Conservation (phyloP, 2,113 vertebrate species). For the Clarias gariepinus region DNA sequence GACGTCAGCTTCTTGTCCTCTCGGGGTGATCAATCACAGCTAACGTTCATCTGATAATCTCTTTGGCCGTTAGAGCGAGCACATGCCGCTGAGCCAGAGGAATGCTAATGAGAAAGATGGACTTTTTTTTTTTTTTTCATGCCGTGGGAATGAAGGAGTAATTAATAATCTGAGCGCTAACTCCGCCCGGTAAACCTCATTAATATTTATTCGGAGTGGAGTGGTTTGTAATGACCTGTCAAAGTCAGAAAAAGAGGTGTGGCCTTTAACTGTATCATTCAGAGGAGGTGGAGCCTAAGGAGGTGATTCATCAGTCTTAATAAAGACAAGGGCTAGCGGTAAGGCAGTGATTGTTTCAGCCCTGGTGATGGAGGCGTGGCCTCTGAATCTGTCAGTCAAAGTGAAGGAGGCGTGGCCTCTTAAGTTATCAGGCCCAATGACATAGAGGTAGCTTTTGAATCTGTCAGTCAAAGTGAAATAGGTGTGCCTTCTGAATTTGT, state of each 20-base stretch:
- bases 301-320: not conserved
- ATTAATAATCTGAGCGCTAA: not conserved
- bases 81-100: not conserved
- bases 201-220: not conserved
- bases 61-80: not conserved
- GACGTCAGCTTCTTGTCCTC: not conserved
- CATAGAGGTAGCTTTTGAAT: too few species aligned
- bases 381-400: not conserved
- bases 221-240: not conserved
- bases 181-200: not conserved
- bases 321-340: too few species aligned
- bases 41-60: not conserved
- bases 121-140: not conserved
- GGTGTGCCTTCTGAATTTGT: not conserved
- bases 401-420: not conserved
- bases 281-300: not conserved
- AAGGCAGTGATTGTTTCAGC: not conserved
- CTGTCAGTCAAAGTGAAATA: not conserved
- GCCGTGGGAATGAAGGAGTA: not conserved
- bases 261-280: not conserved
- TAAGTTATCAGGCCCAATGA: not conserved
- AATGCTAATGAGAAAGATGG: constrained; percentile 6
- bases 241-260: not conserved
- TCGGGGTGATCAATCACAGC: not conserved
- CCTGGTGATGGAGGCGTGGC: not conserved